phyloP scores from a whole-genome alignment of 1,140 invertebrate genomes.

The Diuraphis noxia region DNA sequence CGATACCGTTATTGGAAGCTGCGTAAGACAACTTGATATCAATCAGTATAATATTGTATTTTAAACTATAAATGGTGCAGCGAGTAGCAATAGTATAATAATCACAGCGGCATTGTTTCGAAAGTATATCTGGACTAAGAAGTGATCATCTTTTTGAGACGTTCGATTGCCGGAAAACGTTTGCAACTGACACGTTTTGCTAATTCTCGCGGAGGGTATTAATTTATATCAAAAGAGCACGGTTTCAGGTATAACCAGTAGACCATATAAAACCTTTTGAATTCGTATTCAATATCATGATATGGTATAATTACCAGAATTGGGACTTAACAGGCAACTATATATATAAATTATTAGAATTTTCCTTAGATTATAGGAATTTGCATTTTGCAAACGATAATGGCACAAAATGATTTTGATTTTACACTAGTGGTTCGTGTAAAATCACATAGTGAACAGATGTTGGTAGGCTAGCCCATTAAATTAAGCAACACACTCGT shows the following conservation, averaged over 20 bases:
- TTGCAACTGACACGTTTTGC: neutral
- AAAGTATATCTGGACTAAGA: slow-evolving; percentile 21
- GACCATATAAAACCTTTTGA: neutral
- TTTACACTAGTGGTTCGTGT: too few species aligned
- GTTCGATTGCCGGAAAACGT: neutral
- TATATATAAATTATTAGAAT: neutral
- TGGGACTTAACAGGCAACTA: neutral
- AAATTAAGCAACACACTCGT: neutral
- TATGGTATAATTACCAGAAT: neutral
- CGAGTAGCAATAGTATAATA: neutral
- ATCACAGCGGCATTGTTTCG: neutral
- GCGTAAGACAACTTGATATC: neutral
- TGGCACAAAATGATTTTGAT: neutral
- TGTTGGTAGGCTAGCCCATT: neutral
- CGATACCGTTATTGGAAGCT: neutral
- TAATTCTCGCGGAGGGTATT: neutral
- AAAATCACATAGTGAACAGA: neutral
- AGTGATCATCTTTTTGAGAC: neutral
- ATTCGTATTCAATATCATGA: neutral
- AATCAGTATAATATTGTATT: neutral
- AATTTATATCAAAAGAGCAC: neutral
- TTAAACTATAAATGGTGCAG: neutral
- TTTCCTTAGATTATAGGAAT: neutral
- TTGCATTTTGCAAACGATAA: neutral
- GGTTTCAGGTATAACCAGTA: neutral